Conservation (phyloP, 2,113 vertebrate species). For the Orcinus orca region DNA sequence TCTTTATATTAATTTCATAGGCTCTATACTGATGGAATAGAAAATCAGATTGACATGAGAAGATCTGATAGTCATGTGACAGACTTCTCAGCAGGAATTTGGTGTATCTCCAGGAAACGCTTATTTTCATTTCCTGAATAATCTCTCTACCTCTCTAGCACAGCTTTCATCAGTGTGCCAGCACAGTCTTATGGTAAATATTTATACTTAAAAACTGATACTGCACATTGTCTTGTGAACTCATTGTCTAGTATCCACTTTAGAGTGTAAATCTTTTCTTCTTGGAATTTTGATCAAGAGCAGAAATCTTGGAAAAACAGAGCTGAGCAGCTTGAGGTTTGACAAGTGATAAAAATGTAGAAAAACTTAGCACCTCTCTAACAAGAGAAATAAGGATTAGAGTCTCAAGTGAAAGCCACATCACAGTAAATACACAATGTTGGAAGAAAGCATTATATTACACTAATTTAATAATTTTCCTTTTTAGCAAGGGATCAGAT, state of each 20-base stretch:
- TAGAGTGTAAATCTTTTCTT: conserved; percentile 54
- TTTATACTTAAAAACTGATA: background rate
- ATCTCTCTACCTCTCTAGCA: conserved; percentile 59
- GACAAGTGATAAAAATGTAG: background rate
- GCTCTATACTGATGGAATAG: background rate
- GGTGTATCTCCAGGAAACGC: conserved; percentile 62
- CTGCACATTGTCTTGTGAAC: background rate
- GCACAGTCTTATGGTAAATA: conserved; percentile 55
- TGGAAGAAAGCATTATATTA: background rate
- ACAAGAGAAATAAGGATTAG: background rate
- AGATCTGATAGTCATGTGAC: conserved; percentile 60
- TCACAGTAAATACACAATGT: background rate
- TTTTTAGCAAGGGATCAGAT: background rate
- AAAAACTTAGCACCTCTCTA: background rate
- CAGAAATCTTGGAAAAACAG: background rate
- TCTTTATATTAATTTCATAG: background rate
- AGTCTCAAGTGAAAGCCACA: background rate
- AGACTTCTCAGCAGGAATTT: conserved; percentile 40
- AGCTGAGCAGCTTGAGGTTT: conserved; percentile 20
- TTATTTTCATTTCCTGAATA: conserved; percentile 72
- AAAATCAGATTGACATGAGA: conserved; percentile 58
- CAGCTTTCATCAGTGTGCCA: conserved; percentile 64
- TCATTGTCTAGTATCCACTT: conserved; percentile 58
- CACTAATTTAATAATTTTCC: background rate
- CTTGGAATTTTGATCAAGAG: background rate